These are phyloP conservation scores for Silurus aristotelis DNA, from an alignment of 2,797 vertebrate species.

Conservation along the genomic window DNA sequence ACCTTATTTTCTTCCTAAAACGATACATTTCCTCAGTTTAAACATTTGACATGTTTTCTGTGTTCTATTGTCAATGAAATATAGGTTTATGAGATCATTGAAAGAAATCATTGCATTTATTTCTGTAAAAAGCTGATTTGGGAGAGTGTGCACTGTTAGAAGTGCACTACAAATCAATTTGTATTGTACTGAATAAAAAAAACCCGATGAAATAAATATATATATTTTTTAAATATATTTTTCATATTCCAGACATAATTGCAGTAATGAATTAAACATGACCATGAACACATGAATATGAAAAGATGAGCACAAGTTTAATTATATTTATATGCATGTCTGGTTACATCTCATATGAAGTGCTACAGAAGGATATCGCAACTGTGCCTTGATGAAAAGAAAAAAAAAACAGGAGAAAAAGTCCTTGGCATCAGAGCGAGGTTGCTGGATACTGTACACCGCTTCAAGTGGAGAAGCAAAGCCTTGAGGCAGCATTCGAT, in stretches of 20 bases:
- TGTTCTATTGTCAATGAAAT: too few relatives aligned
- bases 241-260: neutral
- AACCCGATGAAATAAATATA: too few relatives aligned
- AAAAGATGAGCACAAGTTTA: conserved; percentile 76
- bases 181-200: too few relatives aligned
- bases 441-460: conserved; percentile 56
- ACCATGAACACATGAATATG: conserved; percentile 44
- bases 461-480: conserved; percentile 63
- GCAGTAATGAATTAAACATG: neutral
- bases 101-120: too few relatives aligned
- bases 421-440: conserved; percentile 70
- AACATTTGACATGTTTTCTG: too few relatives aligned
- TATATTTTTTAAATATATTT: too few relatives aligned
- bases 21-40: too few relatives aligned
- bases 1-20: too few relatives aligned
- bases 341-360: conserved; percentile 74
- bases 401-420: conserved; percentile 35
- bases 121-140: too few relatives aligned
- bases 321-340: conserved; percentile 73
- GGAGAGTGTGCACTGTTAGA: too few relatives aligned
- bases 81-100: too few relatives aligned
- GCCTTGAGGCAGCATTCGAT: conserved; percentile 60
- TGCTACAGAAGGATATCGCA: conserved; percentile 66
- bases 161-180: too few relatives aligned
- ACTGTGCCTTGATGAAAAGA: conserved; percentile 59